A percentile compares a stretch with the other conserved stretches of the same genome.
Evolutionary conservation across 2,888 invertebrate genomes (phyloP).

Genomic region (Coremacera marginata): DNA sequence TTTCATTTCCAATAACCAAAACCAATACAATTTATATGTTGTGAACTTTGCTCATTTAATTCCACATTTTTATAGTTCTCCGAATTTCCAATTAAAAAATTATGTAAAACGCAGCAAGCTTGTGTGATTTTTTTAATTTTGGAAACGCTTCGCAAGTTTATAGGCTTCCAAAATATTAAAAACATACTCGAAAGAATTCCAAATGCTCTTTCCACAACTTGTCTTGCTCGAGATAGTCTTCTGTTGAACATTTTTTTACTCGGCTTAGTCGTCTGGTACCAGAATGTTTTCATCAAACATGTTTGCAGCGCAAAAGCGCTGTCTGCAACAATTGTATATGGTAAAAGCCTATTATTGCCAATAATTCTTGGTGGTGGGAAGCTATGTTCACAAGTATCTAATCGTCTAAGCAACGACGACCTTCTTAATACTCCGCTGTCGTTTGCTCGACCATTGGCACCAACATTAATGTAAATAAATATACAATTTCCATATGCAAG

Average conservation of each 20-base stretch:
- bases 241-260: conserved; percentile 9
- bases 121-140: conserved; percentile 4
- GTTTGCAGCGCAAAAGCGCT: conserved; percentile 25
- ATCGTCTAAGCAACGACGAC: not conserved
- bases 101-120: conserved; percentile 17
- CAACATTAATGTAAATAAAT: conserved; percentile 21
- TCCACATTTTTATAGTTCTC: not conserved
- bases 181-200: conserved; percentile 1
- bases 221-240: conserved; percentile 12
- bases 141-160: not conserved
- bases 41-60: not conserved
- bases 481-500: conserved; percentile 25
- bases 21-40: not conserved
- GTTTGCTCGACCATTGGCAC: conserved; percentile 11
- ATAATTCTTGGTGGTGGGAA: not conserved
- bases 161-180: not conserved
- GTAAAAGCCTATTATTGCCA: not conserved
- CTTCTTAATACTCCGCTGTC: conserved; percentile 11
- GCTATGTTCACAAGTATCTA: not conserved
- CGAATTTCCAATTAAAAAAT: conserved; percentile 2
- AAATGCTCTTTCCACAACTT: conserved; percentile 11
- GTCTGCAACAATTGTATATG: conserved; percentile 7
- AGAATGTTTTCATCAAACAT: conserved; percentile 6
- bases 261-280: too few relatives aligned
- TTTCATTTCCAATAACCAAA: too few relatives aligned